Conservation (phyloP, 2,113 vertebrate species). For the Mustela nigripes region DNA sequence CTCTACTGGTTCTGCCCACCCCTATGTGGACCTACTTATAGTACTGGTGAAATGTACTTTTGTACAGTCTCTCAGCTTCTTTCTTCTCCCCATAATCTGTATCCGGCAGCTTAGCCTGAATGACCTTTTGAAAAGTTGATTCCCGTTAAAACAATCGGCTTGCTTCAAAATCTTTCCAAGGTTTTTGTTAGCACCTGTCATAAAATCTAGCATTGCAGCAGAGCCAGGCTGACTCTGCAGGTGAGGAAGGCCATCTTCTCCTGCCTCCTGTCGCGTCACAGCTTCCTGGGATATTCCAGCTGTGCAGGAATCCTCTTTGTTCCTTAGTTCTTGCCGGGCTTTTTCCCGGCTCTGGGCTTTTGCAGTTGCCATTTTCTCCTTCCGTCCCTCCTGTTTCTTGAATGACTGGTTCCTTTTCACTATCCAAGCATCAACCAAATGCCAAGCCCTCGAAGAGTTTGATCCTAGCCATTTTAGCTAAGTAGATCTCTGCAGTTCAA, state of each 20-base stretch:
- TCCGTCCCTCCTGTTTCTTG: not conserved
- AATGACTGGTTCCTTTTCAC: not conserved
- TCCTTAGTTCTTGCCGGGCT: no score
- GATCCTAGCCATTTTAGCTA: not conserved
- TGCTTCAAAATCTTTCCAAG: not conserved
- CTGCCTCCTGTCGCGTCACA: rapidly evolving
- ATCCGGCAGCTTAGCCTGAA: not conserved
- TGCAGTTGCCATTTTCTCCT: not conserved
- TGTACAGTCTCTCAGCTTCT: not conserved
- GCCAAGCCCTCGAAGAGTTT: not conserved
- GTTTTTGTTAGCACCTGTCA: not conserved
- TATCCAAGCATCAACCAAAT: not conserved
- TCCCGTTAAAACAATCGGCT: not conserved
- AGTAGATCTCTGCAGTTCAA: not conserved
- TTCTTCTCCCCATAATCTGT: not conserved
- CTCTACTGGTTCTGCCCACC: not conserved
- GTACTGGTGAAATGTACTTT: not conserved
- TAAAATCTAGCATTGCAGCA: not conserved
- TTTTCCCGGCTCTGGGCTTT: not conserved
- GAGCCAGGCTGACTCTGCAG: not conserved
- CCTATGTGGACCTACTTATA: not conserved
- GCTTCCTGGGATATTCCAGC: not conserved
- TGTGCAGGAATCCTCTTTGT: not conserved
- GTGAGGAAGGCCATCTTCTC: not conserved
- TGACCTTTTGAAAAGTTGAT: not conserved